Base-by-base conservation (phyloP, 2,888 invertebrate genomes). In the Brachyopa scutellaris region DNA sequence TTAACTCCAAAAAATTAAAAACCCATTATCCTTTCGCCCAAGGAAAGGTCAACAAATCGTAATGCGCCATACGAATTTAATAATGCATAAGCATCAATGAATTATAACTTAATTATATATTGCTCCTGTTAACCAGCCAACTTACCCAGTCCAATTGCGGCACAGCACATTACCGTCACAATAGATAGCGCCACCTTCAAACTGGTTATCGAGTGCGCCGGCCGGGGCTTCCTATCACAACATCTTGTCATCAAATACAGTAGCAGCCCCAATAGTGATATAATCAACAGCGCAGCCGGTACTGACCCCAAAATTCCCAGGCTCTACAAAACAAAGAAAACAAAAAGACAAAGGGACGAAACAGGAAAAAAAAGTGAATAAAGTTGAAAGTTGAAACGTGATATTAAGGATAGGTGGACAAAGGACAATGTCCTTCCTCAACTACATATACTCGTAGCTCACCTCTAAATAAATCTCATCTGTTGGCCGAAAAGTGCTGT, bases 201-300 rank as follows among this genome's bases (percentile, higher is more conserved):
- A 86, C 97, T 96, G 57, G 96, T 95, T 90, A 97, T 96, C 87
- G 96, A 96, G 89, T 95, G 94, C 76, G 96, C 95, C 79, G 97
- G 96, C 67, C 97, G 94, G 85, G 97, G 96, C 91, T 97, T 97
- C 87, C 97, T 94, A 92, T 97, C 97, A 93, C 98, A 98, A 92
- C 98, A 98, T 92, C 98, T 93, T 87, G 97, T 97, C 91, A 98
- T 94, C 89, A 98, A 93, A 92, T 98, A 98, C 87, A 98, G 94
- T 85, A 98, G 93, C 86, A 98, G 93, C 62, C 97, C 94, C 85
- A 97, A 93, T 86, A 98, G 92, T 23, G 98, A 97, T 80, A 98
- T 92, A 87, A 98, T 97, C 87, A 98, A 93, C 94, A 97, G 95
- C 38, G 97, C 95, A 73, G 98, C 97, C n/a, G 98, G 98, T 85